Percentiles rank a stretch among this genome's conserved stretches.
Conservation (phyloP, 2,888 invertebrate genomes). For the Caenorhabditis plicata region DNA sequence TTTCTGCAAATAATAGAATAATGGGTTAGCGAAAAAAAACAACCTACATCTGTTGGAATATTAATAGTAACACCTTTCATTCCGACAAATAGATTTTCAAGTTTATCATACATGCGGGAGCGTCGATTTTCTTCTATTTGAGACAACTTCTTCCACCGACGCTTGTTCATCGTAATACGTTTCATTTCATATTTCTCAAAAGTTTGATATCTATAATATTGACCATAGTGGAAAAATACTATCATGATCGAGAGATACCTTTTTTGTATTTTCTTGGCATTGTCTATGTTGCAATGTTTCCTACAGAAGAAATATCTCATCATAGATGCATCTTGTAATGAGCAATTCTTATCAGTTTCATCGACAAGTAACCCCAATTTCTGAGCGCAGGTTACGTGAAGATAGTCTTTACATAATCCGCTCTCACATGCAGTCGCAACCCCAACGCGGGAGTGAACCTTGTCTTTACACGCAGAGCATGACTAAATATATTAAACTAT, state of each 20-base stretch:
- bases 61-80: neutral
- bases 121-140: slow-evolving; percentile 39
- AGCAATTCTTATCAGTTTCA: slow-evolving; percentile 39
- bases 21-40: no score
- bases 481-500: slow-evolving; percentile 67
- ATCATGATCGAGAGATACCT: slow-evolving; percentile 10
- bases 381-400: slow-evolving; percentile 85
- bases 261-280: slow-evolving; percentile 26
- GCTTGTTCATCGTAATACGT: slow-evolving; percentile 11
- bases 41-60: slow-evolving; percentile 1
- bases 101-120: slow-evolving; percentile 1
- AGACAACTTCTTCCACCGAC: slow-evolving; percentile 19
- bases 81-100: neutral
- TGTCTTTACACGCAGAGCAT: slow-evolving; percentile 86
- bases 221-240: neutral
- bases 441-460: slow-evolving; percentile 84
- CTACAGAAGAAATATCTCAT: slow-evolving; percentile 54
- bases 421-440: slow-evolving; percentile 97
- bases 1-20: neutral
- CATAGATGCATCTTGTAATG: slow-evolving; percentile 15
- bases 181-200: slow-evolving; percentile 1
- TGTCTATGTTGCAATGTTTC: slow-evolving; percentile 45
- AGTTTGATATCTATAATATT: slow-evolving; percentile 1
- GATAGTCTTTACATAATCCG: slow-evolving; percentile 93
- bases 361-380: slow-evolving; percentile 44